Evolutionary conservation across 2,113 vertebrate genomes (phyloP).

Genomic region (Varanus komodoensis): DNA sequence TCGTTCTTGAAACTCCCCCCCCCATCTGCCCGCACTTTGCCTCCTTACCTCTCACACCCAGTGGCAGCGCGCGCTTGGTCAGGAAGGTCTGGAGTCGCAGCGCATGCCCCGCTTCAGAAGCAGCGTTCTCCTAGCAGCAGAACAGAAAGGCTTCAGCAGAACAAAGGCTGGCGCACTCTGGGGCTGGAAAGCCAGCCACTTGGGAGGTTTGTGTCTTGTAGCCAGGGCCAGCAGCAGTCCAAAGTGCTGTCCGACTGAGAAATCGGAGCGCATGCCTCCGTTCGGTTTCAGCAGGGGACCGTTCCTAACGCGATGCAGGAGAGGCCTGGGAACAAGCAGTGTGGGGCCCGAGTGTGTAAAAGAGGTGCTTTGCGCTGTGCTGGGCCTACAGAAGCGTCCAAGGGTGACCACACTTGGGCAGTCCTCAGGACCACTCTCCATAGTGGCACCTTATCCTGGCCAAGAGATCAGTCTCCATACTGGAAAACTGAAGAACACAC

Average conservation of each 20-base stretch:
- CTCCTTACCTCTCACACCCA: conserved; percentile 81
- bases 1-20: not conserved
- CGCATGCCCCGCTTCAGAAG: conserved; percentile 71
- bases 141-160: not conserved
- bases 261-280: not conserved
- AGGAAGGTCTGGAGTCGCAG: conserved; percentile 89
- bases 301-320: not conserved
- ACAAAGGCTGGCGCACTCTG: too few relatives aligned
- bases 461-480: not conserved
- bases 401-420: not conserved
- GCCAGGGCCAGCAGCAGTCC: not conserved
- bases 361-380: too few relatives aligned
- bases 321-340: not conserved
- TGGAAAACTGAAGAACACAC: not conserved
- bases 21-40: not conserved
- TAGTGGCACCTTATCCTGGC: not conserved
- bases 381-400: not conserved
- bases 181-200: not conserved
- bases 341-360: too few relatives aligned
- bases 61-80: conserved; percentile 81
- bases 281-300: not conserved
- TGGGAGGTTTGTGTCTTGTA: too few relatives aligned
- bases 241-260: too few relatives aligned
- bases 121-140: conserved; percentile 64
- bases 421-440: not conserved